Evolutionary conservation across 1,140 invertebrate species (phyloP).

Genomic region (Oreohelix idahoensis): DNA sequence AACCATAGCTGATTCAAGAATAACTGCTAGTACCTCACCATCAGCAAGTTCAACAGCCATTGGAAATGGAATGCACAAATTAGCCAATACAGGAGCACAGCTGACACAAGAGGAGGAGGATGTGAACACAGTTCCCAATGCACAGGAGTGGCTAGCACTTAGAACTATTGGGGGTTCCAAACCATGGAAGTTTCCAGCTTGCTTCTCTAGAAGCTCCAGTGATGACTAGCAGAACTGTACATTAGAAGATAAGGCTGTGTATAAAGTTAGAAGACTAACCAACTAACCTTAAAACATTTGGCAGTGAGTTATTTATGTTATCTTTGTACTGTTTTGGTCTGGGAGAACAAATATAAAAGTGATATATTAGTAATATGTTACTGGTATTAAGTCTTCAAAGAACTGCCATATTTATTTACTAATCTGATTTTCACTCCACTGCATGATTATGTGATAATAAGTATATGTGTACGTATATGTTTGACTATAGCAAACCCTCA

Average conservation of each 20-base stretch:
- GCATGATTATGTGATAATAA: no score
- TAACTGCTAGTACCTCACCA: not conserved
- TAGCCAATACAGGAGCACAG: not conserved
- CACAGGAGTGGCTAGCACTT: slow-evolving; percentile 66
- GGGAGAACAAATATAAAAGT: no score
- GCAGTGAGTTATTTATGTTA: not conserved
- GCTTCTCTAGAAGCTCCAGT: slow-evolving; percentile 38
- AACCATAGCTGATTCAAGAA: not conserved
- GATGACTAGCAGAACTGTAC: not conserved
- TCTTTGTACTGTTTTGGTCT: no score
- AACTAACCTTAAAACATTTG: not conserved
- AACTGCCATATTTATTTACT: no score
- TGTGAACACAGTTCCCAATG: slow-evolving; percentile 60
- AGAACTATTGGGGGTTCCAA: slow-evolving; percentile 61
- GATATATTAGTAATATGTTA: no score
- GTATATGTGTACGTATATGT: no score
- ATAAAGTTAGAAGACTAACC: not conserved
- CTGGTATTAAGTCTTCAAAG: no score
- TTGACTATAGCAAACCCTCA: no score
- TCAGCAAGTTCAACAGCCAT: not conserved
- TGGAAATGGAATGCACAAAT: slow-evolving; percentile 33
- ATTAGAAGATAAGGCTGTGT: not conserved
- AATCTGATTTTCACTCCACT: no score
- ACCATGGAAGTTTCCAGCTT: slow-evolving; percentile 37
- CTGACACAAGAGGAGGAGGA: slow-evolving; percentile 49